These are phyloP conservation scores for Theodoxus fluviatilis DNA, from an alignment of 2,888 invertebrate genomes.

Conservation along the genomic window DNA sequence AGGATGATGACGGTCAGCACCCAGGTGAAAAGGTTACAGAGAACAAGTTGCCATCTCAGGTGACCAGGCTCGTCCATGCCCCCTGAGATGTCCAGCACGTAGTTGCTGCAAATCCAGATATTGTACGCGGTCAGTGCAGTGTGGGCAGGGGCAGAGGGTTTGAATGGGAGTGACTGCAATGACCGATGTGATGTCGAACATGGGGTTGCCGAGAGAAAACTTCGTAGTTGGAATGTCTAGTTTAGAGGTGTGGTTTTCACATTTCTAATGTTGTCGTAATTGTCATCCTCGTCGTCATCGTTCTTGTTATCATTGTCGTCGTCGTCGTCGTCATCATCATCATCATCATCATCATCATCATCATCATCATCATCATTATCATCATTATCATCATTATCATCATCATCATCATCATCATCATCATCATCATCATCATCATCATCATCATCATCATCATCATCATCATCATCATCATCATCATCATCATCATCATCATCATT, in stretches of 20 bases:
- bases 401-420: neutral
- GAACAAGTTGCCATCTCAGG: conserved; percentile 57
- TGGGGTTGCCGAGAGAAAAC: too few relatives aligned
- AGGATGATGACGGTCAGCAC: conserved; percentile 58
- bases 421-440: neutral
- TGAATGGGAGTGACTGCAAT: too few relatives aligned
- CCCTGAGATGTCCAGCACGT: conserved; percentile 55
- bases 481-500: neutral
- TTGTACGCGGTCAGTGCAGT: too few relatives aligned
- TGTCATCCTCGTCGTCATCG: neutral
- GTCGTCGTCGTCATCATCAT: neutral
- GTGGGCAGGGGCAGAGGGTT: too few relatives aligned
- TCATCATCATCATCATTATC: neutral
- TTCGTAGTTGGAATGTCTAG: too few relatives aligned
- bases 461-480: neutral
- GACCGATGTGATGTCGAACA: too few relatives aligned
- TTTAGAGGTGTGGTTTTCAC: too few relatives aligned
- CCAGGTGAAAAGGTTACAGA: conserved; percentile 63
- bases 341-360: neutral
- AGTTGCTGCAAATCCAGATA: too few relatives aligned
- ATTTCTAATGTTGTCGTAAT: too few relatives aligned
- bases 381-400: neutral
- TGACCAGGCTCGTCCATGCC: conserved; percentile 54
- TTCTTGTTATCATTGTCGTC: neutral
- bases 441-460: neutral